A percentile compares a stretch with the other conserved stretches of the same genome.
Evolutionary conservation across 2,888 invertebrate genomes (phyloP).

Genomic region (Cremastinae sp.): DNA sequence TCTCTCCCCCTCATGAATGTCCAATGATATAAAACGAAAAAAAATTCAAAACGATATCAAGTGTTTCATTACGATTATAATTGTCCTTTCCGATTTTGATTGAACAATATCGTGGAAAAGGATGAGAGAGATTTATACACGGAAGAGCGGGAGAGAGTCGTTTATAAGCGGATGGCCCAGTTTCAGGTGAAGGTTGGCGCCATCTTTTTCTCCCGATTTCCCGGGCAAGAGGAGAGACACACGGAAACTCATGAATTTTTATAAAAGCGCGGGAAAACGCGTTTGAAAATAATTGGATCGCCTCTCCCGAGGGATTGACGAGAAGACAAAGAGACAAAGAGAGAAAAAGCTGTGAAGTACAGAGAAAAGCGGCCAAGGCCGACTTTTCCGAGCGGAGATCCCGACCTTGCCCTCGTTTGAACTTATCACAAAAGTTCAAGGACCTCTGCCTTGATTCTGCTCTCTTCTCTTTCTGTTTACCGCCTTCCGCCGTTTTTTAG

Average conservation of each 20-base stretch:
- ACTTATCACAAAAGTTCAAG: constrained; percentile 52
- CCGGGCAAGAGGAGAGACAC: not conserved
- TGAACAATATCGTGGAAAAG: constrained; percentile 14
- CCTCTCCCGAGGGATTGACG: constrained; percentile 44
- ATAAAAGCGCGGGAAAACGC: constrained; percentile 9
- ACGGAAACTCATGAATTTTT: constrained; percentile 12
- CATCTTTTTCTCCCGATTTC: constrained; percentile 20
- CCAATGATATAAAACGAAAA: not conserved
- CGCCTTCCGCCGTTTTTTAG: not conserved
- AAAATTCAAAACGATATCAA: not conserved
- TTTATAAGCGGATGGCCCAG: constrained; percentile 22
- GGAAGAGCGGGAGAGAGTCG: not conserved
- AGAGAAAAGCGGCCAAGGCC: constrained; percentile 47
- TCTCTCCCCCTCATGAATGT: not conserved
- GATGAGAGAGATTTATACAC: not conserved
- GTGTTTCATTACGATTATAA: constrained; percentile 14
- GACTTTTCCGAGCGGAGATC: constrained; percentile 46
- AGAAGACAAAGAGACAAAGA: constrained; percentile 8
- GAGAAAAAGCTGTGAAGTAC: constrained; percentile 1
- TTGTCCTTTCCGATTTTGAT: constrained; percentile 25
- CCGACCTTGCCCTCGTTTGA: constrained; percentile 47
- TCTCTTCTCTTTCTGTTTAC: not conserved
- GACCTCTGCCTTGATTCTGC: constrained; percentile 45
- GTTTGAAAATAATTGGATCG: constrained; percentile 57
- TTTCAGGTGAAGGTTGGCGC: constrained; percentile 54